Evolutionary conservation across 1,140 invertebrate genomes (phyloP), one percentile per base, ranked within the genome.

Genomic region (Drosophila rhopaloa): DNA sequence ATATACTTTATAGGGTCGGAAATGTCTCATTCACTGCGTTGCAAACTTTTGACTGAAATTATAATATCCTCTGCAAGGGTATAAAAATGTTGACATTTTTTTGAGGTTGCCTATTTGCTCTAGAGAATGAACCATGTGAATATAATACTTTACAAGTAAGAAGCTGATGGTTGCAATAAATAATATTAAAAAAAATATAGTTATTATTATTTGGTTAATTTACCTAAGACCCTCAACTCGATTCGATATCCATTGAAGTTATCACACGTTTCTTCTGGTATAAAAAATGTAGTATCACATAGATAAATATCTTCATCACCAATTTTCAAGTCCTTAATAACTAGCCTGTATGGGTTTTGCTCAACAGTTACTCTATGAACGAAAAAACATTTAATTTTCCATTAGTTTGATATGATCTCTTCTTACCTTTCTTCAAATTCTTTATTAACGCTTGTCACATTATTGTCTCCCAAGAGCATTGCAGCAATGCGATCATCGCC

Each of bases 401-500:
- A n/a, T 35, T 32, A 11, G 3, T 10, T 37, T 2, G 13, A 1
- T 32, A 29, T 27, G 8, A 29, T 29, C 3, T 10, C 10, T 13
- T 32, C 7, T 46, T 56, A 97, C 96, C 96, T 95, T 88, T 95
- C 94, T 73, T 94, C 95, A 90, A 95, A 96, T 88, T 97, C 96
- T 37, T 95, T 94, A 60, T 95, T 93, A 60, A 95, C 95, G 59
- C 75, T 92, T 5, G 91, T 90, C 38, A 96, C 95, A 54, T 95
- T 94, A 32, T 94, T 95, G 38, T 95, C 94, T 65, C 96, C 96
- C 77, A 96, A 96, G 93, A 96, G 97, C 85, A 91, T 89, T 62
- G 97, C 96, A 92, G 96, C 97, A 65, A 98, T 97, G 51, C 97
- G 94, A 59, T 94, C 94, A 55, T 96, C 95, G 46, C 95, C 96